phyloP scores from a whole-genome alignment of 2,888 invertebrate species.

The Scotopteryx bipunctaria region DNA sequence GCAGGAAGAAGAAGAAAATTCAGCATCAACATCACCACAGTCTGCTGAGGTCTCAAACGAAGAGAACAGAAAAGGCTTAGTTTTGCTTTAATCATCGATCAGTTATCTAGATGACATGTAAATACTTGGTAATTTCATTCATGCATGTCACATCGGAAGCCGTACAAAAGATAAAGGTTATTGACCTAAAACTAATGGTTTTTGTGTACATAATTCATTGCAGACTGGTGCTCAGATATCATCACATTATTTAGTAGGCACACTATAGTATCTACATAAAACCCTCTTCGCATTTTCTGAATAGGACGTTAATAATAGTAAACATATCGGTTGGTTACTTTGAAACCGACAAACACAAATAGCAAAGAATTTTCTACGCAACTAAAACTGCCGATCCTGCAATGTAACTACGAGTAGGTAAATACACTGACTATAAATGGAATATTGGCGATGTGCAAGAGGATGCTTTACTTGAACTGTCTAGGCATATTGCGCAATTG shows the following conservation, averaged over 20 bases:
- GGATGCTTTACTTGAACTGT: conserved; percentile 18
- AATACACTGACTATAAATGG: conserved; percentile 21
- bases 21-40: too few species aligned
- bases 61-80: too few species aligned
- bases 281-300: too few species aligned
- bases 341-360: not conserved
- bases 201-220: not conserved
- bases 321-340: not conserved
- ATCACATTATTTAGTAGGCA: not conserved
- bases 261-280: too few species aligned
- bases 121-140: not conserved
- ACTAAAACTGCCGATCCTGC: not conserved
- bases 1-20: too few species aligned
- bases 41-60: too few species aligned
- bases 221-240: not conserved
- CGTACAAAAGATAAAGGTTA: conserved; percentile 14
- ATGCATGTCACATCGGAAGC: conserved; percentile 7
- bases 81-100: too few species aligned
- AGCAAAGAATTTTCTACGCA: not conserved
- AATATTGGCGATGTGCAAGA: conserved; percentile 20
- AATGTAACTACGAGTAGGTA: not conserved
- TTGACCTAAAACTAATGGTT: not conserved
- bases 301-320: too few species aligned
- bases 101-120: not conserved
- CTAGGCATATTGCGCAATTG: conserved; percentile 12